These are phyloP conservation scores for Chymomyza costata DNA, from an alignment of 1,140 invertebrate genomes.

Conservation along the genomic window DNA sequence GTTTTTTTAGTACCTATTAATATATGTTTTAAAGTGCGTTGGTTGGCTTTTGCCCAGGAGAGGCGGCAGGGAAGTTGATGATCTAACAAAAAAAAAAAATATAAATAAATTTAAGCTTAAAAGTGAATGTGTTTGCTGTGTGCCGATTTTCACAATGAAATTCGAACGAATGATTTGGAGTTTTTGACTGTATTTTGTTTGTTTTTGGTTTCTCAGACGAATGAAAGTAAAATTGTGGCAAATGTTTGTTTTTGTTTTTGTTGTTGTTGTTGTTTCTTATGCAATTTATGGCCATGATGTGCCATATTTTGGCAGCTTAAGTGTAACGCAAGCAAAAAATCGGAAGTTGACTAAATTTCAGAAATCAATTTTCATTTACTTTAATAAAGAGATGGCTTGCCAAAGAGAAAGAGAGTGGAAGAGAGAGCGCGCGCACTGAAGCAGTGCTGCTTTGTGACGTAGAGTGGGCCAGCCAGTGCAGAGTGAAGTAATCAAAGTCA, in stretches of 20 bases:
- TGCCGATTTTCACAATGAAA: too few species aligned
- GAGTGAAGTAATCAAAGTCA: slow-evolving; percentile 60
- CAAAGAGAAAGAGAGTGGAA: too few species aligned
- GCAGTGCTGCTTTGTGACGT: too few species aligned
- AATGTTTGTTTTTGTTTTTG: slow-evolving; percentile 7
- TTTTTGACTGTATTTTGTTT: slow-evolving; percentile 7
- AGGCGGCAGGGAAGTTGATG: slow-evolving; percentile 6
- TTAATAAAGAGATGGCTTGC: too few species aligned
- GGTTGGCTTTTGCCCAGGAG: too few species aligned
- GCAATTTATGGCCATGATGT: slow-evolving; percentile 41
- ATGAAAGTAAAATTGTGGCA: slow-evolving; percentile 47
- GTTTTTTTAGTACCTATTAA: too few species aligned
- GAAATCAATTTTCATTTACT: slow-evolving; percentile 54
- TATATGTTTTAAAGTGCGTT: too few species aligned
- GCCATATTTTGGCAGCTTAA: slow-evolving; percentile 33
- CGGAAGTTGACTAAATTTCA: slow-evolving; percentile 51
- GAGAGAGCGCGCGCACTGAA: too few species aligned
- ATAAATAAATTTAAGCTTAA: neutral
- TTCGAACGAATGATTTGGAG: slow-evolving; percentile 2
- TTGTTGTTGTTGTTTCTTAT: slow-evolving; percentile 20
- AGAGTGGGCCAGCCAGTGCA: too few species aligned
- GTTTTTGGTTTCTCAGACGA: slow-evolving; percentile 38
- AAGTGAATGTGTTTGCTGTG: too few species aligned
- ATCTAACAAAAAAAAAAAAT: neutral
- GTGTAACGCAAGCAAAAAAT: too few species aligned